Percentiles rank a stretch among this genome's conserved stretches.
Conservation (phyloP, 2,113 vertebrate species). For the Gadus macrocephalus region DNA sequence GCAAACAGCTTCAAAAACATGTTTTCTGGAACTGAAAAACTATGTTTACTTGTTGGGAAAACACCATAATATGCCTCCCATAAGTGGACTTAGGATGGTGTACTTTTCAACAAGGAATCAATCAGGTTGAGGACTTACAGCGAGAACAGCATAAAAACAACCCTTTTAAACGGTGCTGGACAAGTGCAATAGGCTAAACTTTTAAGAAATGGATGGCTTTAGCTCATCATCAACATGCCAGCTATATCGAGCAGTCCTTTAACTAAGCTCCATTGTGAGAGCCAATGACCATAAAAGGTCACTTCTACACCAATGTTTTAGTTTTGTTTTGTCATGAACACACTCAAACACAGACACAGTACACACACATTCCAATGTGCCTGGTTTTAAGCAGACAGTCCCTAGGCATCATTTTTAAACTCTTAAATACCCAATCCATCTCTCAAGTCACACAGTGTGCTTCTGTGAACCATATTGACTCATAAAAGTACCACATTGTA, state of each 20-base stretch:
- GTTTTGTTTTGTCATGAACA: constrained; percentile 43
- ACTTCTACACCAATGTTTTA: no score
- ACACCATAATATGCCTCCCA: no score
- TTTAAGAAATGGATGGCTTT: constrained; percentile 19
- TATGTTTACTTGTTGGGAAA: no score
- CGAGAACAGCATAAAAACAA: neutral
- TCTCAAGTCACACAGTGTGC: neutral
- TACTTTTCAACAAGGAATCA: no score
- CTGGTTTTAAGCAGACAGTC: no score
- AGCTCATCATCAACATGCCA: constrained; percentile 11
- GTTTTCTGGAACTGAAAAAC: no score
- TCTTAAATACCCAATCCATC: neutral
- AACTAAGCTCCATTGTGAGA: no score
- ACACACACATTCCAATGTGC: neutral
- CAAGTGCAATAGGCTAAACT: constrained; percentile 9
- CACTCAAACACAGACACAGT: constrained; percentile 39
- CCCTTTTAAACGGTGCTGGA: neutral
- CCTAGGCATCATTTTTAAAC: neutral
- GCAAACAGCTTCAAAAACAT: no score
- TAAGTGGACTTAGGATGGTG: no score
- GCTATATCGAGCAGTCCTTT: no score
- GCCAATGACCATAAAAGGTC: no score
- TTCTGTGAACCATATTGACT: constrained; percentile 15
- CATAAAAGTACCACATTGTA: constrained; percentile 55
- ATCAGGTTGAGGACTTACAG: no score